phyloP scores from a whole-genome alignment of 2,888 invertebrate genomes.

The Ethmia dodecea region DNA sequence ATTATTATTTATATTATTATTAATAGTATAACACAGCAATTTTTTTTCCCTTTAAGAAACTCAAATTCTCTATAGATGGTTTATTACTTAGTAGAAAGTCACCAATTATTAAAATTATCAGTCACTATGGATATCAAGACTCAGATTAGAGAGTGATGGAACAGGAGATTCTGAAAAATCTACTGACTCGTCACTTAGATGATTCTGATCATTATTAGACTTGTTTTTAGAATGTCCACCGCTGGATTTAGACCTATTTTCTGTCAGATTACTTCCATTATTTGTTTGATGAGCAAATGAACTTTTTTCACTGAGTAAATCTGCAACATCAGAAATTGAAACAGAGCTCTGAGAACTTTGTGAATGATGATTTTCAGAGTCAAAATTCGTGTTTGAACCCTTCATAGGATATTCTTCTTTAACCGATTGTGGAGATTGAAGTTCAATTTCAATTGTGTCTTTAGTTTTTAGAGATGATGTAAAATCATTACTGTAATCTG shows the following conservation, averaged over 20 bases:
- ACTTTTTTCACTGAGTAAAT: conserved; percentile 62
- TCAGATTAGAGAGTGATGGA: conserved; percentile 65
- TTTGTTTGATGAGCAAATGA: conserved; percentile 29
- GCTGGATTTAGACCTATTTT: conserved; percentile 24
- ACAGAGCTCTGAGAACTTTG: conserved; percentile 57
- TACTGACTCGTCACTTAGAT: conserved; percentile 56
- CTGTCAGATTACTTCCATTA: conserved; percentile 29
- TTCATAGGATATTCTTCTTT: conserved; percentile 23
- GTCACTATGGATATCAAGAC: conserved; percentile 67
- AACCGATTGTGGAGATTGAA: conserved; percentile 18
- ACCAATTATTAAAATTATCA: no score
- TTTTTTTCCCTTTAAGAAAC: no score
- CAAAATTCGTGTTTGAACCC: conserved; percentile 30
- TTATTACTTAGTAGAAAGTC: no score
- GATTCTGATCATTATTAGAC: conserved; percentile 29
- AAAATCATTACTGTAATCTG: conserved; percentile 63
- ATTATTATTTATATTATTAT: no score
- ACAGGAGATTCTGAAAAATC: conserved; percentile 64
- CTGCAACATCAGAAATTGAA: conserved; percentile 66
- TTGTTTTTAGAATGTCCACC: conserved; percentile 29
- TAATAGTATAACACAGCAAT: no score
- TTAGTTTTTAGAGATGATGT: conserved; percentile 41
- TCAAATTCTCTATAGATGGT: no score
- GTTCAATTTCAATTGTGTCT: conserved; percentile 22
- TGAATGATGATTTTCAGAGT: conserved; percentile 41